Conservation (phyloP, 2,113 vertebrate species). For the Notothenia coriiceps region DNA sequence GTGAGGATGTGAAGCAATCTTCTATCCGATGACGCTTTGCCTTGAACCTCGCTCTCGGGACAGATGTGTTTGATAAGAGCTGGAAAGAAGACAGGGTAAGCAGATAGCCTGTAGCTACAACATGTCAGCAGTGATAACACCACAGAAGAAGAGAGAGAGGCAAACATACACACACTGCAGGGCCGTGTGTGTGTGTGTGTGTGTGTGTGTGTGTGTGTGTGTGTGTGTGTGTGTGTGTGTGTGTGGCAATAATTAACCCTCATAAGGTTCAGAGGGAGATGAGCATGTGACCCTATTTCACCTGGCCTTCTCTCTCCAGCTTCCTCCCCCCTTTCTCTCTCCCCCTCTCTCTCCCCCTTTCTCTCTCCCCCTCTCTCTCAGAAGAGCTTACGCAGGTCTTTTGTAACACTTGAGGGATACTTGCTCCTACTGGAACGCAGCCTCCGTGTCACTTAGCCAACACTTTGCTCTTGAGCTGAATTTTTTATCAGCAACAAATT, state of each 20-base stretch:
- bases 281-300: constrained; percentile 67
- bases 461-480: constrained; percentile 65
- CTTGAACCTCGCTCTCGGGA: constrained; percentile 45
- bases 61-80: constrained; percentile 59
- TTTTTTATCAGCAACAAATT: constrained; percentile 69
- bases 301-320: constrained; percentile 59
- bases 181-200: background rate
- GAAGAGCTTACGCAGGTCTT: constrained; percentile 72
- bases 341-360: constrained; percentile 14
- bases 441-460: constrained; percentile 73
- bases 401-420: constrained; percentile 70
- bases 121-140: constrained; percentile 70
- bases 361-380: constrained; percentile 20
- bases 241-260: constrained; percentile 68
- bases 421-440: constrained; percentile 54
- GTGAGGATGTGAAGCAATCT: constrained; percentile 27
- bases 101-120: constrained; percentile 69
- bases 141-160: constrained; percentile 30
- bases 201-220: background rate
- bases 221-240: constrained; percentile 30
- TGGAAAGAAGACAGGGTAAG: constrained; percentile 60
- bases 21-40: constrained; percentile 42
- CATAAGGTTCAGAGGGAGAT: constrained; percentile 66
- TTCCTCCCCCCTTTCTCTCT: background rate
- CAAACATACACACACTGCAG: constrained; percentile 39